These are phyloP conservation scores for Tamandua tetradactyla DNA, from an alignment of 2,797 vertebrate genomes.

Conservation along the genomic window DNA sequence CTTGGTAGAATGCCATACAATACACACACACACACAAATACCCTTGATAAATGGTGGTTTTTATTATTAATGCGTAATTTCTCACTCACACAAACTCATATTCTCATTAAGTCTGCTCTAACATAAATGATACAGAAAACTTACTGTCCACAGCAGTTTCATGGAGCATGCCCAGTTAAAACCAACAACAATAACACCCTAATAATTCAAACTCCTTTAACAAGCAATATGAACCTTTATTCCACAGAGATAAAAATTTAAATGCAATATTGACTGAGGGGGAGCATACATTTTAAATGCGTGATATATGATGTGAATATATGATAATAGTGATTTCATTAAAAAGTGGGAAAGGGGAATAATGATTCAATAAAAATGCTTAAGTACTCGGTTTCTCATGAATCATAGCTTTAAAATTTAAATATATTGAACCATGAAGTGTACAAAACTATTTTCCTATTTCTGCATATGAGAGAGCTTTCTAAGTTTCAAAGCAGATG, in stretches of 20 bases:
- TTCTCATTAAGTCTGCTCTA: conserved; percentile 18
- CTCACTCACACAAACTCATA: conserved; percentile 10
- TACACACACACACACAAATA: background rate
- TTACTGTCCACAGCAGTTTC: background rate
- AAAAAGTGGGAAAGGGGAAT: background rate
- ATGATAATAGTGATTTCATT: conserved; percentile 1
- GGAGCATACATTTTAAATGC: background rate
- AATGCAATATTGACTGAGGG: background rate
- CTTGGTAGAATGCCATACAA: background rate
- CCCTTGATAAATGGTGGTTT: background rate
- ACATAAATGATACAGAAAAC: background rate
- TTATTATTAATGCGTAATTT: conserved; percentile 4
- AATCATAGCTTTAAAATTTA: background rate
- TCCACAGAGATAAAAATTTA: background rate
- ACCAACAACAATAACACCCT: background rate
- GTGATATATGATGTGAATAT: background rate
- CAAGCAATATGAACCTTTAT: conserved; percentile 34
- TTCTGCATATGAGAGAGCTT: conserved; percentile 22
- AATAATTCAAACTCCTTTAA: conserved; percentile 31
- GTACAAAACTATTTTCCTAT: background rate
- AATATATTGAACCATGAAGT: conserved; percentile 13
- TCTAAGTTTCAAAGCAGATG: background rate
- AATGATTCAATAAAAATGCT: background rate
- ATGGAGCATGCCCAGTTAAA: background rate
- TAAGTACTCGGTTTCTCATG: background rate